Percentiles rank a stretch among this genome's conserved stretches.
Conservation (phyloP, 1,140 invertebrate species). For the Drosophila cardini region DNA sequence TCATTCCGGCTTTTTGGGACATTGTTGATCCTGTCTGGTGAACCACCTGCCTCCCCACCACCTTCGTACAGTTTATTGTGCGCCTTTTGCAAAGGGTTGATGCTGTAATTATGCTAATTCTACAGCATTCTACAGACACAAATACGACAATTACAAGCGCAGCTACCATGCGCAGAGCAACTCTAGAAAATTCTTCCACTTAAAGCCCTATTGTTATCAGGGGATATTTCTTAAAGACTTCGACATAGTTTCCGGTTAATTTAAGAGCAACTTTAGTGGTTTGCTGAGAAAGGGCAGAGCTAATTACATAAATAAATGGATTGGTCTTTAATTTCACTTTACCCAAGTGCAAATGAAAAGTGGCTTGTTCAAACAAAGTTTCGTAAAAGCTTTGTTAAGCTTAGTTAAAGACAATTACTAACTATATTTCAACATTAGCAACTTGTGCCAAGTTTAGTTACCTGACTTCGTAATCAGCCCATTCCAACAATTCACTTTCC, state of each 20-base stretch:
- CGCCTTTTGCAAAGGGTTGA: conserved; percentile 58
- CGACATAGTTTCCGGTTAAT: conserved; percentile 8
- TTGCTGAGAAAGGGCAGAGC: neutral
- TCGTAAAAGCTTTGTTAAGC: neutral
- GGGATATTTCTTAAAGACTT: conserved; percentile 26
- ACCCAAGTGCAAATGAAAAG: too few species aligned
- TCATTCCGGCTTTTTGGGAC: conserved; percentile 13
- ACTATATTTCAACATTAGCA: conserved; percentile 14
- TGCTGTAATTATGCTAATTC: conserved; percentile 76
- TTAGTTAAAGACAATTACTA: conserved; percentile 19
- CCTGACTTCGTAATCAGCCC: conserved; percentile 10
- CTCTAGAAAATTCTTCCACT: conserved; percentile 16
- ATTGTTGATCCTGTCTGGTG: conserved; percentile 32
- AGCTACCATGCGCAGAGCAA: neutral
- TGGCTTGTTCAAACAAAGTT: neutral
- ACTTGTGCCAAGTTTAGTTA: conserved; percentile 16
- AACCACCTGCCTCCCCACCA: conserved; percentile 18
- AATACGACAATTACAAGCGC: neutral
- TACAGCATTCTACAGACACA: conserved; percentile 48
- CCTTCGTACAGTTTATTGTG: neutral
- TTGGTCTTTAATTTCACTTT: conserved; percentile 3
- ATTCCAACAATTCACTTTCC: conserved; percentile 17
- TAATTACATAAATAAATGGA: conserved; percentile 23
- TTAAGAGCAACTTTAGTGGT: neutral
- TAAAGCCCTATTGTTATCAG: conserved; percentile 22